Conservation (phyloP, 2,797 vertebrate genomes). For the Catostomus latipinnis region DNA sequence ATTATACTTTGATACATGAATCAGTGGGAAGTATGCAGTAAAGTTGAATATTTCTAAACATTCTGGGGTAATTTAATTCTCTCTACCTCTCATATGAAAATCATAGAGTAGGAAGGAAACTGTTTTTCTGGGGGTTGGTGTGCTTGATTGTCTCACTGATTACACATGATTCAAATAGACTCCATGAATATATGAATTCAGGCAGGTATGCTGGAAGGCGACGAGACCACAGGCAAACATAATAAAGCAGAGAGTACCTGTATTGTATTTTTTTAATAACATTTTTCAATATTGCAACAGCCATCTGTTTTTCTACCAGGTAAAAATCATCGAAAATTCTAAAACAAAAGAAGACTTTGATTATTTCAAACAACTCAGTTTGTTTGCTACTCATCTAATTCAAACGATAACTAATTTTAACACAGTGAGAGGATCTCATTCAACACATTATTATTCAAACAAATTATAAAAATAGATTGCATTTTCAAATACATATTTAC, state of each 20-base stretch:
- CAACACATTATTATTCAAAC: constrained; percentile 82
- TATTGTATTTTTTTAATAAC: constrained; percentile 82
- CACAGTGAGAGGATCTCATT: constrained; percentile 82
- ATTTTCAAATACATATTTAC: constrained; percentile 91
- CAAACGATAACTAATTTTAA: constrained; percentile 75
- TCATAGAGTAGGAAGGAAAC: not conserved
- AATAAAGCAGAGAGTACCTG: constrained; percentile 35
- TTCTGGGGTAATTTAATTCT: not conserved
- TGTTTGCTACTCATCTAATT: constrained; percentile 72
- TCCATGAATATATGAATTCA: constrained; percentile 12
- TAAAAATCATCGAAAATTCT: constrained; percentile 80
- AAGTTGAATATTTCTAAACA: not conserved
- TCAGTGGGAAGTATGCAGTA: not conserved
- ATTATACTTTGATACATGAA: not conserved
- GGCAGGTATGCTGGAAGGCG: not conserved
- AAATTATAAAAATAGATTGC: constrained; percentile 93
- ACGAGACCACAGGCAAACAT: constrained; percentile 28
- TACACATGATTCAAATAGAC: constrained; percentile 39
- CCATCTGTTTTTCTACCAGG: constrained; percentile 77
- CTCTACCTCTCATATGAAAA: not conserved
- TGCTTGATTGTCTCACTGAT: constrained; percentile 22
- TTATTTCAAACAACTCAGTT: constrained; percentile 73
- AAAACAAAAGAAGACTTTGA: constrained; percentile 43
- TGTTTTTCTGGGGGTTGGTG: constrained; percentile 13
- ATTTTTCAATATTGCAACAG: constrained; percentile 81